Evolutionary conservation across 2,888 invertebrate species (phyloP), one percentile per base, ranked within the genome.

Genomic region (Teleogryllus oceanicus): DNA sequence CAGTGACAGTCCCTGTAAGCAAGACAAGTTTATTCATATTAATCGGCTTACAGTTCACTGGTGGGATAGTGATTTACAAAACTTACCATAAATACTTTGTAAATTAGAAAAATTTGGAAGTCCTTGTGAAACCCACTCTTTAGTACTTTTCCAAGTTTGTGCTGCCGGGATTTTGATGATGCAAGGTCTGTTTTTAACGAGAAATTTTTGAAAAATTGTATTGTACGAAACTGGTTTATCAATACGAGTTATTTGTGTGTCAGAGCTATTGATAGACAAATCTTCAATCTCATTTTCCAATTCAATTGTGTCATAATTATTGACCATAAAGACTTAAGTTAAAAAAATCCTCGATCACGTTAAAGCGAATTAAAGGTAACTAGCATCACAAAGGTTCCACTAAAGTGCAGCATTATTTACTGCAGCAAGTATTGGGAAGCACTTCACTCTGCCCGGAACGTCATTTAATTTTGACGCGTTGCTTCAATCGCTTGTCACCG

Each of bases 91-190:
- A 82, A 87, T 87, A 80, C 87, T 84, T 81, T 85, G 86, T 80
- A 95, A 88, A 85, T 90, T 91, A 81, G 92, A 88, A 85, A 92
- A 92, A 88, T 94, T 89, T 80, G 93, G 90, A 82, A 85, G 84
- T 49, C 89, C 86, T 81, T 88, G 84, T 79, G 84, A 85, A 76
- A 90, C 84, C 95, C 95, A 96, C 74, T 89, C 86, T 78, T 87
- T 87, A 16, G 88, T 87, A 83, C 93, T 91, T 82, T 90, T 87
- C 95, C 95, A 96, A 24, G 89, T 85, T 50, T 86, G 85, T 12
- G 92, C 90, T 24, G 93, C 87, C 18, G 79, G 78, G 83, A 90
- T 89, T 84, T 89, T 89, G 81, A 96, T 89, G 78, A 95, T 85
- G 83, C 95, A 94, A 2, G 95, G 94, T 83, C 87, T 86, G 85